Evolutionary conservation across 2,113 vertebrate species (phyloP), one percentile per base, ranked within the genome.

Genomic region (Mirza zaza): DNA sequence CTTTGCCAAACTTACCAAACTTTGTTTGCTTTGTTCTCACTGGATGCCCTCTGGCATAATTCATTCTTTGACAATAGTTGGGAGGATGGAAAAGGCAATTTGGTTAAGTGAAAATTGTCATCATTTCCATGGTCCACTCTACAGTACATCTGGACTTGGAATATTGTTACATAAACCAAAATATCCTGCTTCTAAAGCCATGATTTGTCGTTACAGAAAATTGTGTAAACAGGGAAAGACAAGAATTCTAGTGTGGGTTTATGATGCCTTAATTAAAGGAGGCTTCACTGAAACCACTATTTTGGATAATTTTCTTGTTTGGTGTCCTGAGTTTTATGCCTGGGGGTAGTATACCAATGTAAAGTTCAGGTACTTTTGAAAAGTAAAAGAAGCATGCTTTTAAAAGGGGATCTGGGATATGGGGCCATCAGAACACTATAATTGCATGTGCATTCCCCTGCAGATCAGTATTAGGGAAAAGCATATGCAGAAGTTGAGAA

Each of bases 261-360:
- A 75, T 75, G 29, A 15, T 67, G 17, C 42, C 45, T 92, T 81
- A 50, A 89, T 91, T 79, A 73, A 75, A 80, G 34, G 29, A 76
- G 21, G 4, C 25, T 45, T 87, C 84, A 61, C 76, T 45, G n/a
- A 96, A 89, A 48, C 48, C 8, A 25, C 25, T 82, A 71, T 83
- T 83, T 76, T 77, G 48, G 93, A 70, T 57, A 45, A 57, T 48
- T 93, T 8, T 89, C 93, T 94, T 70, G 20, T 91, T 65, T 93
- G 52, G 6, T 91, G 59, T 32, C 75, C 23, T 42, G 36, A 8
- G 3, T 20, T 89, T 89, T 93, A 81, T 63, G 12, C 36, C 73
- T n/a, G 36, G 14, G 20, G 8, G 20, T 91, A 48, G 76, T 39
- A 77, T 0, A 50, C 7, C 71, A 77, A 45, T 1, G 25, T 63